phyloP scores from a whole-genome alignment of 2,888 invertebrate genomes.

The Trichopoda pennipes region DNA sequence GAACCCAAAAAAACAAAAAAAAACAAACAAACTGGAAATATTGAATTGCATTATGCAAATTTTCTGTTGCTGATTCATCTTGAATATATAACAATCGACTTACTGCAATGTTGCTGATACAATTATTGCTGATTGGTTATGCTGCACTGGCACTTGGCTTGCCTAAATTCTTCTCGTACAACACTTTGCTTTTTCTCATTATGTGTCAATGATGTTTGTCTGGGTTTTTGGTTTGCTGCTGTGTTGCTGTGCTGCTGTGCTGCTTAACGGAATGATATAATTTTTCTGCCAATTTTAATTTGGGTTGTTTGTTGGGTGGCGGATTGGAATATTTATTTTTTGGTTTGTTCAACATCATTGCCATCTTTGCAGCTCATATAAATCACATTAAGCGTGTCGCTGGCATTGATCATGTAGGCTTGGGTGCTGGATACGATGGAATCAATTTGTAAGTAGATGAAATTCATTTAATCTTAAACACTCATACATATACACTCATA shows the following conservation, averaged over 20 bases:
- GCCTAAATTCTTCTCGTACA: conserved; percentile 3
- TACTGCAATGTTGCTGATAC: conserved; percentile 62
- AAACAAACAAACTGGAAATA: conserved; percentile 54
- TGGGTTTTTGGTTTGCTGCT: neutral
- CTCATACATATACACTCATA: neutral
- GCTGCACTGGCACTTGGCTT: conserved; percentile 44
- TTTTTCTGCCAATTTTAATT: conserved; percentile 66
- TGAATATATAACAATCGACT: conserved; percentile 60
- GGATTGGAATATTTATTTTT: conserved; percentile 42
- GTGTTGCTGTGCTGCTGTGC: conserved; percentile 8
- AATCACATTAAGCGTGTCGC: conserved; percentile 93
- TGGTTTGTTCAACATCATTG: conserved; percentile 53
- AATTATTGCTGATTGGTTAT: conserved; percentile 40
- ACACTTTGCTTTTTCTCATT: conserved; percentile 8
- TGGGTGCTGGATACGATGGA: conserved; percentile 94
- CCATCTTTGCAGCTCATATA: conserved; percentile 87
- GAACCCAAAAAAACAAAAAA: conserved; percentile 12
- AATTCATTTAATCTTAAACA: conserved; percentile 69
- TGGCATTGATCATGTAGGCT: conserved; percentile 92
- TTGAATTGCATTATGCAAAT: conserved; percentile 68
- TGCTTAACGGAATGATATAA: conserved; percentile 29
- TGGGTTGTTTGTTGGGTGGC: conserved; percentile 28
- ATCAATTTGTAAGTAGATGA: conserved; percentile 91
- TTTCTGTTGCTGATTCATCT: conserved; percentile 60
- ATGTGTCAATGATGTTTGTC: conserved; percentile 30